Evolutionary conservation across 2,888 invertebrate genomes (phyloP).

Genomic region (Pyrgus malvae): DNA sequence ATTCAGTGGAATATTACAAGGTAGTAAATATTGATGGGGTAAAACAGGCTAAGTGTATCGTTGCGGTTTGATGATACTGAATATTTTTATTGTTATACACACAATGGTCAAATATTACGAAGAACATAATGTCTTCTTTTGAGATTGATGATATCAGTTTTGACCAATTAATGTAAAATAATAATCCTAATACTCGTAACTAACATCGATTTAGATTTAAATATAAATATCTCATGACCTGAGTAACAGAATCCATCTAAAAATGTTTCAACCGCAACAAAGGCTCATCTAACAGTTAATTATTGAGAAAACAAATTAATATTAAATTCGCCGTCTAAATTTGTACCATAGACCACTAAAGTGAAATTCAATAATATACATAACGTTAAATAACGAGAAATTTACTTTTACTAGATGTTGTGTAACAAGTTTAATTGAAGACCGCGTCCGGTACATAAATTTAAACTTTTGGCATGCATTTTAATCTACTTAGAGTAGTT

Average conservation of each 20-base stretch:
- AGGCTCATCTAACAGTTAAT: too few species aligned
- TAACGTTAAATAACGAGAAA: conserved; percentile 7
- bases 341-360: not conserved
- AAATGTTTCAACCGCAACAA: too few species aligned
- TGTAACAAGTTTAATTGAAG: conserved; percentile 79
- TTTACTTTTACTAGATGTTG: conserved; percentile 38
- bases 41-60: too few species aligned
- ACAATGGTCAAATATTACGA: too few species aligned
- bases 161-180: too few species aligned
- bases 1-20: conserved; percentile 38
- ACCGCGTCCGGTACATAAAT: conserved; percentile 75
- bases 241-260: too few species aligned
- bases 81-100: not conserved
- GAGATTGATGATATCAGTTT: too few species aligned
- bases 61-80: not conserved
- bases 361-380: conserved; percentile 6
- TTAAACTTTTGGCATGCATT: conserved; percentile 76
- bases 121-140: too few species aligned
- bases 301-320: too few species aligned
- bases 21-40: conserved; percentile 18
- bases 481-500: conserved; percentile 73
- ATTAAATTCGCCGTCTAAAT: not conserved
- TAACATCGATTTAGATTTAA: too few species aligned
- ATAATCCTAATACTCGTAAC: too few species aligned
- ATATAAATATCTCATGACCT: too few species aligned